Base-by-base conservation (phyloP, 1,140 invertebrate genomes). In the Neodiprion lecontei region DNA sequence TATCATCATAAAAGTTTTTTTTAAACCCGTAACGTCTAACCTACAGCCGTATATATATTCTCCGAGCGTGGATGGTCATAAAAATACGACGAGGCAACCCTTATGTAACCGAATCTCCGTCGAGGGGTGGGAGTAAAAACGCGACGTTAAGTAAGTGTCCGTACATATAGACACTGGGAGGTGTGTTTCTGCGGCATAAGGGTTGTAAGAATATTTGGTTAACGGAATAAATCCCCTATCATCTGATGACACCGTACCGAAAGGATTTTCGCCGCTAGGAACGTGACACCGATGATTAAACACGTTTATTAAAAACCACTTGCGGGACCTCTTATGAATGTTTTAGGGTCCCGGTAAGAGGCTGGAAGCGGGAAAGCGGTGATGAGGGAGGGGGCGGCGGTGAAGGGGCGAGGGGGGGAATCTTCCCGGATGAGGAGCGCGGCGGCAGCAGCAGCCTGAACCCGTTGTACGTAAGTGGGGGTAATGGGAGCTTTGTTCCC, bases 301-400 rank as follows among this genome's bases (percentile, higher is more conserved):
- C 84, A 85, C 80, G 78, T 85, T 85, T 84, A 87, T 85, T 85
- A 83, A 85, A 85, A 86, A 83, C 84, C 81, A 86, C 83, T 86
- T 84, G 85, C 78, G 74, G 74, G 53, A 69, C 77, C 78, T 84
- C 82, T 81, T 84, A 83, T 84, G 81, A 84, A 83, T 84, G 80
- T 84, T 83, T 82, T 81, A 85, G 77, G 68, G 47, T 40, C 28
- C 28, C 28, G 28, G 28, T 5, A 48, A 75, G 67, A 75, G 67
- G 67, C 48, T 69, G 53, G 79, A 75, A 78, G 73, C 28, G 74
- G 79, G 79, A 79, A 79, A 80, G 78, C 75, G 71, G 71, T 66
- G 75, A 75, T 73, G 76, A 69, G 75, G 77, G 65, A 53, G 73
- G 67, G 79, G 80, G 79, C 80, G 10, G n/a, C 10, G n/a, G 50